Evolutionary conservation across 2,113 vertebrate species (phyloP), one percentile per base, ranked within the genome.

Genomic region (Perccottus glenii): DNA sequence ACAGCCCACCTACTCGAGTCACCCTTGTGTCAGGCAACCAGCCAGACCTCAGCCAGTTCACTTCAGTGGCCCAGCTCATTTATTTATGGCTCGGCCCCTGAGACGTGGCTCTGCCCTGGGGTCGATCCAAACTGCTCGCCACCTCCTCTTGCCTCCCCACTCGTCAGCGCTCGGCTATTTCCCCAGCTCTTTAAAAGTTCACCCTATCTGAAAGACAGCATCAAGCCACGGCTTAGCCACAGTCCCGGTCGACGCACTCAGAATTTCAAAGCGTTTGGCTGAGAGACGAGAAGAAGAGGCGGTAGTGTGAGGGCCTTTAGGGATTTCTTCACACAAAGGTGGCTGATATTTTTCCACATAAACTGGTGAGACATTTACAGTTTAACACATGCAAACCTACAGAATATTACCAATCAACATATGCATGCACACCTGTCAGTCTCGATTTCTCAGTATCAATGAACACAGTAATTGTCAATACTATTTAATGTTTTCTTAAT

Each of bases 231-330:
- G 78, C 69, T 84, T 72, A 74, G 62, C 68, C 68, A 80, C 67
- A 73, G 73, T 77, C 62, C 51, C 66, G 2, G 1, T 50, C 2
- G 40, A 81, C 43, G 58, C 83, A 63, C 73, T 82, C 74, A 87
- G 88, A 82, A 88, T 90, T 83, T 87, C 60, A 86, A 87, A 84
- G 81, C 77, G 79, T 32, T 36, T 33, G 47, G 44, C 43, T 65
- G 64, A 36, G 60, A 46, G 42, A 60, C 9, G n/a, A 15, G 32
- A 44, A 61, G 44, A 10, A 59, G 56, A 60, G 35, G 16, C n/a
- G 47, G 51, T 46, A 3, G 16, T 47, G 40, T 35, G 43, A 51
- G 46, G 38, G 52, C 15, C 43, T 43, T 38, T n/a, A 3, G 67
- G 45, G 60, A 52, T 50, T 57, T 71, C 42, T 60, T 11, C 40